Evolutionary conservation across 2,888 invertebrate genomes (phyloP).

Genomic region (Schrankia costaestrigalis): DNA sequence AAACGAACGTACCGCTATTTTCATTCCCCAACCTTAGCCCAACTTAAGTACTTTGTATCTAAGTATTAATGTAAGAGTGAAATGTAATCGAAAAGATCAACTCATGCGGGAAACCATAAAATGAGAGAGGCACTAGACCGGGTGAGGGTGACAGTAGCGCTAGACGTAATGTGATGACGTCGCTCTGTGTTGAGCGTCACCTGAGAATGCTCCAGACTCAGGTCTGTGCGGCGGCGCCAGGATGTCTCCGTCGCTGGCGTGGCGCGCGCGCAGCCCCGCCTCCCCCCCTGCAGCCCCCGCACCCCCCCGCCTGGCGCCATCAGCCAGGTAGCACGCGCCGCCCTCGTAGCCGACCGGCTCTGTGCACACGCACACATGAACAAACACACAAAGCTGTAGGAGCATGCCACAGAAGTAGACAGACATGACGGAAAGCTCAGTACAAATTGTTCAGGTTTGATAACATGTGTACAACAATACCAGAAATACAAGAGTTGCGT

Average conservation of each 20-base stretch:
- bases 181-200: conserved; percentile 31
- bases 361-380: conserved; percentile 30
- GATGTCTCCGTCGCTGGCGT: conserved; percentile 71
- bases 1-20: too few relatives aligned
- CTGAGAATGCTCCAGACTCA: conserved; percentile 70
- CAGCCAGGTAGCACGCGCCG: conserved; percentile 53
- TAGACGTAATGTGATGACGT: background rate
- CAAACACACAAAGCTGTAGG: conserved; percentile 16
- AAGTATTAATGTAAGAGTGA: background rate
- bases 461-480: too few relatives aligned
- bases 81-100: background rate
- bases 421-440: conserved; percentile 2
- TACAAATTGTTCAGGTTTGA: too few relatives aligned
- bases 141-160: too few relatives aligned
- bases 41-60: too few relatives aligned
- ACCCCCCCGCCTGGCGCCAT: conserved; percentile 42
- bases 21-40: too few relatives aligned
- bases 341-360: conserved; percentile 64
- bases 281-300: conserved; percentile 44
- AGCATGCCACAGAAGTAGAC: conserved; percentile 15
- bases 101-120: background rate
- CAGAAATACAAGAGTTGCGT: too few relatives aligned
- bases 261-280: conserved; percentile 38
- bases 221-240: conserved; percentile 60
- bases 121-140: too few relatives aligned